Evolutionary conservation across 2,797 vertebrate species (phyloP), one percentile per base, ranked within the genome.

Genomic region (Allobates femoralis): DNA sequence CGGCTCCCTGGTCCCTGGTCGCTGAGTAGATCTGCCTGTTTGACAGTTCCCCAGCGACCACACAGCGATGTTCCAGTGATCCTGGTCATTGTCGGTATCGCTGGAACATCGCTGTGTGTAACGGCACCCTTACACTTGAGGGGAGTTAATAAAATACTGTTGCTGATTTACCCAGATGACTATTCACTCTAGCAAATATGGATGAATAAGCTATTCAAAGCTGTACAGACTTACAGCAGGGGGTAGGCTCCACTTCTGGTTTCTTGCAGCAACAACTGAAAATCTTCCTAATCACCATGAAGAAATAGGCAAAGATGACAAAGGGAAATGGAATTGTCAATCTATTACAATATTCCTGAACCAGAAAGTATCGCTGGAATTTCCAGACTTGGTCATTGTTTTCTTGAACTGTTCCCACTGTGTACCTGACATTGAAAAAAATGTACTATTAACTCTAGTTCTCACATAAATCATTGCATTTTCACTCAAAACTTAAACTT

Each of bases 361-460:
- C 92, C 89, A 95, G 90, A 89, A 95, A 95, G 75, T 93, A 95
- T 8, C 94, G 90, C 90, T 95, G 95, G 89, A 95, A 95, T 79
- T 95, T 95, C 95, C 95, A 95, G 55, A 95, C 94, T 88, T 95
- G 94, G 79, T 95, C 94, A 0, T 95, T 95, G 90, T 95, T 95
- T 88, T 95, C 95, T 75, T 95, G 95, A 0, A 95, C 95, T 0
- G 91, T 94, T 41, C 94, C 95, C 83, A 95, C 94, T 0, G 94
- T 95, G 89, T 95, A 95, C 67, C 94, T 95, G 85, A n/a, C 0
- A 19, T 19, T 81, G 15, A 75, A 41, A 78, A 34, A 26, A 60
- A 62, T 15, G 16, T 53, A 76, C 12, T 53, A 51, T 1, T 30
- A 26, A 51, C 15, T 10, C 18, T 12, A n/a, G 23, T 73, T 41